Evolutionary conservation across 53 echinoderm and acorn worm species (phyloP).

Genomic region (Holothuria scabra): DNA sequence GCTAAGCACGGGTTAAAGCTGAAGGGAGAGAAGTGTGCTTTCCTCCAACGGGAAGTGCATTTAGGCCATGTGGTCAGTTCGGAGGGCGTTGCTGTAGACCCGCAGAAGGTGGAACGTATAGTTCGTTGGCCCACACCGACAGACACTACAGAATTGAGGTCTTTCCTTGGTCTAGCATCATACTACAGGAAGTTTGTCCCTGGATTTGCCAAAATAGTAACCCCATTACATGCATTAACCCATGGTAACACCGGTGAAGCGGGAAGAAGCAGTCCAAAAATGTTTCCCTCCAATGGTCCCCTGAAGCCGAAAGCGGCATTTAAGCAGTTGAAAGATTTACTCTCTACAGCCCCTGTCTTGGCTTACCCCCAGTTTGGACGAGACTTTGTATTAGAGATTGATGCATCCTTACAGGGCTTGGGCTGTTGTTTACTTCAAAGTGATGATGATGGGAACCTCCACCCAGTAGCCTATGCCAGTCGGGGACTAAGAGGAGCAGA

Average conservation of each 20-base stretch:
- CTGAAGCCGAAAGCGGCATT: no score
- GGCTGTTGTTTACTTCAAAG: no score
- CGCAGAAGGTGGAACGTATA: conserved; percentile 44
- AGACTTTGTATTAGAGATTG: no score
- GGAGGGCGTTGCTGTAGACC: conserved; percentile 51
- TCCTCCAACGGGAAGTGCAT: conserved; percentile 51
- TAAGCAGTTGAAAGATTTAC: no score
- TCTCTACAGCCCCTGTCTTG: no score
- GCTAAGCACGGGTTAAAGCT: conserved; percentile 61
- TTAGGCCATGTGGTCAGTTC: conserved; percentile 51
- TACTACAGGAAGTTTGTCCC: conserved; percentile 59
- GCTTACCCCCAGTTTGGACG: no score
- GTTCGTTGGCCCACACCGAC: conserved; percentile 46
- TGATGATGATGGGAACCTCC: no score
- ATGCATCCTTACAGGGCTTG: no score
- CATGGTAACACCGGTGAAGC: neutral
- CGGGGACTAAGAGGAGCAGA: no score
- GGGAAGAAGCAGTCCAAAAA: neutral
- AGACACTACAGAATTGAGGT: conserved; percentile 35
- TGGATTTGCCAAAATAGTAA: conserved; percentile 45
- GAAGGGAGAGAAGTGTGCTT: conserved; percentile 61
- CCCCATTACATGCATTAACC: conserved; percentile 50
- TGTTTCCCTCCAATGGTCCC: no score
- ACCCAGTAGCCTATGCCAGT: no score
- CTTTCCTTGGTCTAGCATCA: conserved; percentile 58